phyloP scores from a whole-genome alignment of 1,140 invertebrate genomes.

The Phthorimaea operculella region DNA sequence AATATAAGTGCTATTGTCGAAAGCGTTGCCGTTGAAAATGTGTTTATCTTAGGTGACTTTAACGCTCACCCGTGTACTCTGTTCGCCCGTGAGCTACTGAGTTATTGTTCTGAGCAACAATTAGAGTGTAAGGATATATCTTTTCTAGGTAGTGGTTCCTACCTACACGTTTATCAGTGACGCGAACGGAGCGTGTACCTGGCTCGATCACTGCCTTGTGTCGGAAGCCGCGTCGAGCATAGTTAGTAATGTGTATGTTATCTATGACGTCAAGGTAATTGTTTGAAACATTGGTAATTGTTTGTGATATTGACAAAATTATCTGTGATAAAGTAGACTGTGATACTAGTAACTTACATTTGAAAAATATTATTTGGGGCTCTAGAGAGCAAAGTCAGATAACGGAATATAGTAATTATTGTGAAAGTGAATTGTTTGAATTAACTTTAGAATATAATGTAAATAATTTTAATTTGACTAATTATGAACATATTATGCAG shows the following conservation, averaged over 20 bases:
- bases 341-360: neutral
- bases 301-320: conserved; percentile 1
- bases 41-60: conserved; percentile 7
- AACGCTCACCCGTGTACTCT: neutral
- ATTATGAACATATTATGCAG: neutral
- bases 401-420: neutral
- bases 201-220: conserved; percentile 8
- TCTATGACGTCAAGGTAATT: conserved; percentile 2
- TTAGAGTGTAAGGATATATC: conserved; percentile 1
- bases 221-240: neutral
- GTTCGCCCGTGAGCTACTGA: neutral
- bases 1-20: conserved; percentile 1
- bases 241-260: conserved; percentile 3
- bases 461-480: neutral
- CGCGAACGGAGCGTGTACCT: neutral
- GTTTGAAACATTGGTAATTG: conserved; percentile 5
- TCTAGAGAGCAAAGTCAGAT: neutral
- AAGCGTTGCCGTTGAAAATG: neutral
- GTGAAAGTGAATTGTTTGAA: neutral
- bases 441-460: neutral
- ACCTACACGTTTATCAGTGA: conserved; percentile 8
- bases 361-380: neutral
- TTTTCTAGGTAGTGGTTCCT: neutral
- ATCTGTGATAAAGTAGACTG: neutral
- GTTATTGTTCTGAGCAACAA: neutral